Evolutionary conservation across 2,888 invertebrate species (phyloP), one percentile per base, ranked within the genome.

Genomic region (Noctua fimbriata): DNA sequence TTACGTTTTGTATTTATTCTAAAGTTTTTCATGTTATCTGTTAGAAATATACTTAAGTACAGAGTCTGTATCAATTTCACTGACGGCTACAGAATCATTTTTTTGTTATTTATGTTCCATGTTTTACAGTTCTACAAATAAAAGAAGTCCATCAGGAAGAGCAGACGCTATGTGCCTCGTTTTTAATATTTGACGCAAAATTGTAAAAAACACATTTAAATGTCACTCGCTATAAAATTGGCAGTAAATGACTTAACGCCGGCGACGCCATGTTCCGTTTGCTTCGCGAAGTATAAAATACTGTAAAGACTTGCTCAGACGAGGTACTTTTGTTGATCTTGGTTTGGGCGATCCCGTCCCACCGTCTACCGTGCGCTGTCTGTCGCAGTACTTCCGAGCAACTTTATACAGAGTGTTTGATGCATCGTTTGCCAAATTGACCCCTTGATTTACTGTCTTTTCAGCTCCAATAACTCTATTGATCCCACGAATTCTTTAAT

Each of bases 151-250:
- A 73, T 55, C 21, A 69, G 18, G 18, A 69, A 36, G 1, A 60
- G 10, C 16, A 58, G 18, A 81, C 7, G 41, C 41, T 41, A 6
- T 36, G 9, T 41, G 41, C 7, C 41, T 41, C 41, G 41, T 74
- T 71, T 79, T 79, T 74, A 41, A 77, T 47, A 72, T 81, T 78
- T 85, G 73, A 73, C 67, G 74, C 71, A 36, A 36, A 80, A 88
- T 80, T 89, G 71, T 86, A 83, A 88, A 84, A 85, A 76, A 70
- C 24, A 73, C 75, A 63, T 75, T 86, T 85, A 76, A 82, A 88
- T 83, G 80, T 79, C 76, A 75, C 67, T 63, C 21, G 73, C 71
- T 70, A 77, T 88, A 88, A 89, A 88, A 75, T 86, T 60, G 72
- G 66, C 76, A 52, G 71, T 78, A 79, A 89, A 81, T 85, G 83